Percentiles rank a stretch among this genome's conserved stretches.
Evolutionary conservation across 1,140 invertebrate species (phyloP).

Genomic region (Ceratoteleas bidentatus): DNA sequence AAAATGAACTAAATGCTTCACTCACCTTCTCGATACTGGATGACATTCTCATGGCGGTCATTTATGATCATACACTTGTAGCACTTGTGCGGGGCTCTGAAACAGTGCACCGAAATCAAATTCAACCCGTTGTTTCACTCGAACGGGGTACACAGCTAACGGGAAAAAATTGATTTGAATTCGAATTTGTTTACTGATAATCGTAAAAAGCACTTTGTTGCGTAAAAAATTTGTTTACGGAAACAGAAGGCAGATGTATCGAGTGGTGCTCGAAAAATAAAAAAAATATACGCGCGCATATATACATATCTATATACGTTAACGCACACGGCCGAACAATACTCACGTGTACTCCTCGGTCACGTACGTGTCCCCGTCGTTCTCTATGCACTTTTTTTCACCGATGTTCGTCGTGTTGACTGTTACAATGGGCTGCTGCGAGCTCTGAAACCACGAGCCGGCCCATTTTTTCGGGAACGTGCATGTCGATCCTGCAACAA

Average conservation of each 20-base stretch:
- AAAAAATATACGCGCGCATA: no score
- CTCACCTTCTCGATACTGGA: conserved; percentile 87
- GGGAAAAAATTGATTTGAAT: conserved; percentile 6
- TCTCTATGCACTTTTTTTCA: conserved; percentile 79
- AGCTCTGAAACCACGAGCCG: conserved; percentile 82
- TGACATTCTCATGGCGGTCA: conserved; percentile 84
- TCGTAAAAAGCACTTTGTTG: conserved; percentile 6
- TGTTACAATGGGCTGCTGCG: conserved; percentile 70
- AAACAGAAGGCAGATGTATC: conserved; percentile 4
- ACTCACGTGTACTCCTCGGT: conserved; percentile 64
- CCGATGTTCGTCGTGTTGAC: conserved; percentile 79
- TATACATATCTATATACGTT: no score
- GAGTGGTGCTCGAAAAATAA: background rate
- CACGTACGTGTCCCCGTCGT: conserved; percentile 79
- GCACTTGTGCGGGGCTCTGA: conserved; percentile 70
- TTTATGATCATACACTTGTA: conserved; percentile 85
- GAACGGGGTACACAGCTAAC: background rate
- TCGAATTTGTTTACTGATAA: conserved; percentile 9
- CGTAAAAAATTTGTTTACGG: background rate
- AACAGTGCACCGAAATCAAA: conserved; percentile 12
- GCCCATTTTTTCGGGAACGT: conserved; percentile 81
- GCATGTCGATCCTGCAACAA: conserved; percentile 75
- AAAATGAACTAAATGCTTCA: conserved; percentile 47
- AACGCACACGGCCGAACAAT: conserved; percentile 7
- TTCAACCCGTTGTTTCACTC: background rate